A percentile compares a stretch with the other conserved stretches of the same genome.
Conservation (phyloP, 2,797 vertebrate species). For the Macroramphosus scolopax region DNA sequence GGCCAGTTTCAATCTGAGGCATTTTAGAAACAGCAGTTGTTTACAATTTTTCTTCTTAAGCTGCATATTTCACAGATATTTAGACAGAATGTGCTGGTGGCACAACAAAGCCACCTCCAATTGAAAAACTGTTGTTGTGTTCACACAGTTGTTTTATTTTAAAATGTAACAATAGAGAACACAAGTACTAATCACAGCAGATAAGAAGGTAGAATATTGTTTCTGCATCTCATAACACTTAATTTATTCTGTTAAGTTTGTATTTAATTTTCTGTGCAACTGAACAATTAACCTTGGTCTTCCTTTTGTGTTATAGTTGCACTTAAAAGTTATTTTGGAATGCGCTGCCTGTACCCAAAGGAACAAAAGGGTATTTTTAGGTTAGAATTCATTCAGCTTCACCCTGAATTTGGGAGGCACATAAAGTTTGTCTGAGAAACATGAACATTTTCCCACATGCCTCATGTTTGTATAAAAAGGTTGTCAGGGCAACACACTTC, state of each 20-base stretch:
- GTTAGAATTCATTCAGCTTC: conserved; percentile 31
- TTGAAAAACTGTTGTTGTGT: conserved; percentile 8
- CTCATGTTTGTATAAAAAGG: conserved; percentile 36
- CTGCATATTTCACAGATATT: conserved; percentile 13
- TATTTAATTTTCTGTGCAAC: conserved; percentile 33
- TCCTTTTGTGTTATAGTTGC: conserved; percentile 59
- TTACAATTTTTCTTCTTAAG: conserved; percentile 20
- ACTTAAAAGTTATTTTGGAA: conserved; percentile 30
- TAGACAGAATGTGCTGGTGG: conserved; percentile 29
- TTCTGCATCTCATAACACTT: conserved; percentile 5
- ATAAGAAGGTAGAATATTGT: conserved; percentile 10
- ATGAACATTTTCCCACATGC: conserved; percentile 23
- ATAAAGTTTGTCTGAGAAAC: conserved; percentile 25
- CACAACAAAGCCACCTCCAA: conserved; percentile 13
- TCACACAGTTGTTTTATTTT: conserved; percentile 10
- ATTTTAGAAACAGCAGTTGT: conserved; percentile 21
- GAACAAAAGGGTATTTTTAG: conserved; percentile 42
- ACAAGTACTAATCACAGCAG: conserved; percentile 1
- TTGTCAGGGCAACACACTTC: conserved; percentile 56
- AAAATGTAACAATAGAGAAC: background rate
- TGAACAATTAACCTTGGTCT: conserved; percentile 56
- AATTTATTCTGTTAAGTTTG: background rate
- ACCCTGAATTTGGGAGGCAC: conserved; percentile 7
- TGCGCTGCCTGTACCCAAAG: conserved; percentile 52
- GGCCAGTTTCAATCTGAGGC: no score